These are phyloP conservation scores for Platichthys flesus DNA, from an alignment of 2,113 vertebrate species.

Conservation along the genomic window DNA sequence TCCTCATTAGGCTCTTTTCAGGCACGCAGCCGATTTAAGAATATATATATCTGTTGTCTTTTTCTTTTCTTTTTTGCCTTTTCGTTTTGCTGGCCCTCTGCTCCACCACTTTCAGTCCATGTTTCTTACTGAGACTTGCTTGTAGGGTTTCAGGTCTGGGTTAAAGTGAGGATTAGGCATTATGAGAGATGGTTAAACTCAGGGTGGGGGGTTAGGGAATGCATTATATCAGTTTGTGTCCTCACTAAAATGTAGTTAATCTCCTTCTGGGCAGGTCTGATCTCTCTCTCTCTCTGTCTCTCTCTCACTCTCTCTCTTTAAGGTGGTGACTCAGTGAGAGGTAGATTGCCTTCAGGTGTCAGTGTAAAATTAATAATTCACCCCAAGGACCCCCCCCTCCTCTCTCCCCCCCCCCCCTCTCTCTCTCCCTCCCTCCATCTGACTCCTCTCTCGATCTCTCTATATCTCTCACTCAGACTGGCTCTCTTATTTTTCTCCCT, in stretches of 20 bases:
- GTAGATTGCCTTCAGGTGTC: slow-evolving; percentile 74
- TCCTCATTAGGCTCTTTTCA: no score
- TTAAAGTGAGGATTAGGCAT: no score
- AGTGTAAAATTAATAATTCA: slow-evolving; percentile 77
- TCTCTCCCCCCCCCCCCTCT: slow-evolving; percentile 8
- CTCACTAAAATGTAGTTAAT: slow-evolving; percentile 46
- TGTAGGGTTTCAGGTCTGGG: no score
- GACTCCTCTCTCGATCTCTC: slow-evolving; percentile 28
- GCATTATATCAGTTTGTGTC: no score
- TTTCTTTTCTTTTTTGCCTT: no score
- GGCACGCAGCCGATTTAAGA: no score
- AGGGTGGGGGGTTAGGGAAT: no score
- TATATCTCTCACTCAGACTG: slow-evolving; percentile 20
- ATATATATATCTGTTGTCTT: no score
- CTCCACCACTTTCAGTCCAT: no score
- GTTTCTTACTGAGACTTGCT: no score
- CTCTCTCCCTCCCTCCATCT: slow-evolving; percentile 15
- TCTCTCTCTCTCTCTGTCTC: slow-evolving; percentile 35
- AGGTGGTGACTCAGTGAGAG: slow-evolving; percentile 72
- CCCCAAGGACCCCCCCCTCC: slow-evolving; percentile 59
- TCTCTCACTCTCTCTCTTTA: slow-evolving; percentile 50
- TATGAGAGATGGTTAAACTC: no score
- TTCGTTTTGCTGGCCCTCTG: no score
- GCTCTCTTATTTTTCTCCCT: slow-evolving; percentile 37
- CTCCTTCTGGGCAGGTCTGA: slow-evolving; percentile 67